phyloP scores from a whole-genome alignment of 53 echinoderm and acorn worm genomes.

The Glandiceps talaboti region DNA sequence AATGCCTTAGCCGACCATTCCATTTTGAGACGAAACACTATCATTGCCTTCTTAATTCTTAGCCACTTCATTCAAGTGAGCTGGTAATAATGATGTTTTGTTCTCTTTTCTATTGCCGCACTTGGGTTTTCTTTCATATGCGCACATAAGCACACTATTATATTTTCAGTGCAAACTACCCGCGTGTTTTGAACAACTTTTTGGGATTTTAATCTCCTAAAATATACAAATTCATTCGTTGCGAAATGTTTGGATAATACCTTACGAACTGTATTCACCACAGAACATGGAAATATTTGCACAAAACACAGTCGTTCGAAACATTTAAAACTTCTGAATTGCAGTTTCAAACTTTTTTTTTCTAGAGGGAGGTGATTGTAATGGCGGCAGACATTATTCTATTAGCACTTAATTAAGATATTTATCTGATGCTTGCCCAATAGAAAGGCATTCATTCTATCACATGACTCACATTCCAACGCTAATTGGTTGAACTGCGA shows the following conservation, averaged over 20 bases:
- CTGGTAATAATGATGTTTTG: not conserved
- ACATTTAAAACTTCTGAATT: too few relatives aligned
- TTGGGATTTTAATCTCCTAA: too few relatives aligned
- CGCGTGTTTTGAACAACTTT: too few relatives aligned
- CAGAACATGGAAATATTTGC: too few relatives aligned
- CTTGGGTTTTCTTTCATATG: too few relatives aligned
- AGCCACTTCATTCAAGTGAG: not conserved
- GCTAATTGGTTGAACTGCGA: not conserved
- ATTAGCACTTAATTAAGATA: not conserved
- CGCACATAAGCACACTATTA: too few relatives aligned
- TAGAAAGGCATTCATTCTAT: not conserved
- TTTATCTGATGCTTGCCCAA: not conserved
- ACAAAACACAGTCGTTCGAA: too few relatives aligned
- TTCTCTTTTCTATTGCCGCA: not conserved
- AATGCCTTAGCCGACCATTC: too few relatives aligned
- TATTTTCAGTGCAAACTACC: too few relatives aligned
- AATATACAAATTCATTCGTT: too few relatives aligned
- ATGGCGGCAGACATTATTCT: not conserved
- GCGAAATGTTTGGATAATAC: too few relatives aligned
- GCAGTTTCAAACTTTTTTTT: not conserved
- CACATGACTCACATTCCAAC: not conserved
- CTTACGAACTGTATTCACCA: too few relatives aligned
- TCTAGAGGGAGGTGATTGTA: not conserved
- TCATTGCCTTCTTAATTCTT: not conserved
- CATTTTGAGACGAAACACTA: not conserved